Percentiles rank a stretch among this genome's conserved stretches.
phyloP scores from a whole-genome alignment of 1,140 invertebrate genomes.

The Colletes gigas region DNA sequence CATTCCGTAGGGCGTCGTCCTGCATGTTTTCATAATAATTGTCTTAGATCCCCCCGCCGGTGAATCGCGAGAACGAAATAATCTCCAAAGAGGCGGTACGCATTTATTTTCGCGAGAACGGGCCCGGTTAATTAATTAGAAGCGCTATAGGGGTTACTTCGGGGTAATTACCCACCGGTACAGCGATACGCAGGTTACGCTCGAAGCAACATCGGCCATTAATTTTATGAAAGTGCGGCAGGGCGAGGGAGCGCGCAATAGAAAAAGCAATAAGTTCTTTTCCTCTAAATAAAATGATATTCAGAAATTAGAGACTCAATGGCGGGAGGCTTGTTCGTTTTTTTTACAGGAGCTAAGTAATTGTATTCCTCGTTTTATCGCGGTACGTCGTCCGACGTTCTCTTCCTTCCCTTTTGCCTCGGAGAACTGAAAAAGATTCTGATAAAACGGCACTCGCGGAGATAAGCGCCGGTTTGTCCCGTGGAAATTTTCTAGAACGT shows the following conservation, averaged over 20 bases:
- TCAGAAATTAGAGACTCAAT: background rate
- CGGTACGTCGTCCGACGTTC: background rate
- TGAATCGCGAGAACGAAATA: constrained; percentile 9
- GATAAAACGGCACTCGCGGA: constrained; percentile 26
- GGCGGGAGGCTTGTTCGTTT: background rate
- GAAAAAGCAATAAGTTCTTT: constrained; percentile 8
- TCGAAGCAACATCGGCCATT: constrained; percentile 29
- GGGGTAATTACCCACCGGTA: constrained; percentile 16
- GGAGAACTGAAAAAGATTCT: background rate
- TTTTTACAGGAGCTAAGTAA: background rate
- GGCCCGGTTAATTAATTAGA: constrained; percentile 30
- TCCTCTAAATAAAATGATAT: constrained; percentile 1
- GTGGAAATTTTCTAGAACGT: constrained; percentile 31
- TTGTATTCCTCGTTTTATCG: constrained; percentile 10
- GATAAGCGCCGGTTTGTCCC: constrained; percentile 1
- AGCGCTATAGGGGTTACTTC: constrained; percentile 25
- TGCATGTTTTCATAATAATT: too few relatives aligned
- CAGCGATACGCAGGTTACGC: constrained; percentile 30
- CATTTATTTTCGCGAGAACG: constrained; percentile 7
- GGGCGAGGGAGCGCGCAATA: too few relatives aligned
- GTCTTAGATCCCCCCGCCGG: too few relatives aligned
- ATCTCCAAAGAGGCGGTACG: background rate
- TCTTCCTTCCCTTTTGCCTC: background rate
- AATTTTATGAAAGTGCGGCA: constrained; percentile 15
- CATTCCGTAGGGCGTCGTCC: too few relatives aligned